Conservation (phyloP, 2,113 vertebrate genomes). For the Protomyctophum bolini region DNA sequence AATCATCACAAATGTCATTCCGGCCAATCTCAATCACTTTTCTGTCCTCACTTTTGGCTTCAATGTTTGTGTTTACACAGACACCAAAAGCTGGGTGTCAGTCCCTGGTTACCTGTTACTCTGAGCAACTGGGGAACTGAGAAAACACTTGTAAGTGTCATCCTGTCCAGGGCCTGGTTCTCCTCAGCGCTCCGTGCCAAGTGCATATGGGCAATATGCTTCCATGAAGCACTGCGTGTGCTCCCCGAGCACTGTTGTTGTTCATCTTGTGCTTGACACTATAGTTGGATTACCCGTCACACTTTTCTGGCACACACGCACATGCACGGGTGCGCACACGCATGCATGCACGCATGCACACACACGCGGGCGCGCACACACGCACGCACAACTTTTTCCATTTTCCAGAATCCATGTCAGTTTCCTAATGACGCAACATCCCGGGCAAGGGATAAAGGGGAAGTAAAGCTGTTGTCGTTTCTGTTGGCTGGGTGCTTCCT, state of each 20-base stretch:
- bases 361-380: constrained; percentile 17
- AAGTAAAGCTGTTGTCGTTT: constrained; percentile 59
- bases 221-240: constrained; percentile 23
- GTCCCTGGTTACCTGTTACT: constrained; percentile 5
- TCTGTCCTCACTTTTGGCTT: too few relatives aligned
- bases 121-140: constrained; percentile 33
- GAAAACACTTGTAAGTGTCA: constrained; percentile 44
- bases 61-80: too few relatives aligned
- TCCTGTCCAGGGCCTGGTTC: constrained; percentile 35
- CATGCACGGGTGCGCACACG: neutral
- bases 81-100: neutral
- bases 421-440: constrained; percentile 42
- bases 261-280: constrained; percentile 34
- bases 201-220: constrained; percentile 33
- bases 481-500: constrained; percentile 69
- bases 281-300: constrained; percentile 12
- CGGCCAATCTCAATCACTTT: too few relatives aligned
- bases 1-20: too few relatives aligned
- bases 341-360: neutral
- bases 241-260: constrained; percentile 34
- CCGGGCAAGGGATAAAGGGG: constrained; percentile 29
- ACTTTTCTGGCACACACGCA: neutral
- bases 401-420: constrained; percentile 34
- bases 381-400: constrained; percentile 10
- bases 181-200: constrained; percentile 43